A percentile compares a stretch with the other conserved stretches of the same genome.
phyloP scores from a whole-genome alignment of 1,140 invertebrate genomes.

The Octopus bimaculoides region DNA sequence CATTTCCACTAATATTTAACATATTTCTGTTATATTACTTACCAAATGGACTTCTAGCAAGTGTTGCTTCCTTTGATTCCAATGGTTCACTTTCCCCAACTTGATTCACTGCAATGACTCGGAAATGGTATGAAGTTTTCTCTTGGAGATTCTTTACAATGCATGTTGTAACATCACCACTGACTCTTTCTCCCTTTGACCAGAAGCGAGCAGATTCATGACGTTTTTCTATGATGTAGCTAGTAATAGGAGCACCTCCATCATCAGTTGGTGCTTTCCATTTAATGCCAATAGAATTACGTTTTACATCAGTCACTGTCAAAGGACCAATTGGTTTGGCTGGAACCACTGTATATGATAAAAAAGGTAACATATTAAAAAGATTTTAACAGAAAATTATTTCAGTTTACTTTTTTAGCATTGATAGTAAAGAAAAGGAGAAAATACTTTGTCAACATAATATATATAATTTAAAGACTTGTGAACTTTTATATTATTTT shows the following conservation, averaged over 20 bases:
- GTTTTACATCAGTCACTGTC: constrained; percentile 54
- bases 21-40: constrained; percentile 52
- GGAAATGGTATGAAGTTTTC: constrained; percentile 88
- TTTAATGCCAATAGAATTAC: constrained; percentile 24
- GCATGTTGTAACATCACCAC: constrained; percentile 59
- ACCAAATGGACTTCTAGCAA: constrained; percentile 94
- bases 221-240: constrained; percentile 54
- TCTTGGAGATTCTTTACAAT: constrained; percentile 88
- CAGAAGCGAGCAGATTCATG: constrained; percentile 72
- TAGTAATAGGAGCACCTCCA: constrained; percentile 59
- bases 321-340: constrained; percentile 89
- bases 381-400: background rate
- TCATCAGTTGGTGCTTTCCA: constrained; percentile 57
- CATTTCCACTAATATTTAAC: too few relatives aligned
- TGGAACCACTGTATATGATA: background rate
- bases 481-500: too few relatives aligned
- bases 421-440: too few relatives aligned
- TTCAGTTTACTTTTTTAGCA: too few relatives aligned
- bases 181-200: constrained; percentile 71
- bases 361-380: constrained; percentile 3
- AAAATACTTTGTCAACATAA: too few relatives aligned
- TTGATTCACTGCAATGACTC: constrained; percentile 94
- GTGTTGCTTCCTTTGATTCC: constrained; percentile 72
- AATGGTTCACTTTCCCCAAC: constrained; percentile 90
- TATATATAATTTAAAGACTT: too few relatives aligned